Evolutionary conservation across 2,797 vertebrate genomes (phyloP).

Genomic region (Acanthurus leucopareius): DNA sequence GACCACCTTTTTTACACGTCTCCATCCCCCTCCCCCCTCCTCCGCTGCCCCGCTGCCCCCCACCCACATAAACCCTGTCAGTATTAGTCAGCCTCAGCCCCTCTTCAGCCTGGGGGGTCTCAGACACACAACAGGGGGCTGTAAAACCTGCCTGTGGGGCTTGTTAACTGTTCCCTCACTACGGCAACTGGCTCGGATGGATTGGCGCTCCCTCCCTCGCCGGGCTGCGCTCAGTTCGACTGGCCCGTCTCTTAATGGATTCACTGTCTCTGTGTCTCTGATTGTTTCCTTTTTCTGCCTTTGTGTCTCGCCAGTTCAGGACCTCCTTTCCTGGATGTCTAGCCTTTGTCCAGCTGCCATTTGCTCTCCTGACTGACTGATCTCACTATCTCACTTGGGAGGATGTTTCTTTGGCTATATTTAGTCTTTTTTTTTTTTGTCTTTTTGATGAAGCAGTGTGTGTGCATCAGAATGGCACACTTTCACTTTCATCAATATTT

Average conservation of each 20-base stretch:
- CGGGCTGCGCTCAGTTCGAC: conserved; percentile 48
- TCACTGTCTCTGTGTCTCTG: conserved; percentile 58
- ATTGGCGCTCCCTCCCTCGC: conserved; percentile 56
- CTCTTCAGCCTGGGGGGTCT: conserved; percentile 83
- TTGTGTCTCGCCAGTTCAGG: conserved; percentile 71
- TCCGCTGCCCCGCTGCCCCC: conserved; percentile 38
- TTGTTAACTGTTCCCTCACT: conserved; percentile 80
- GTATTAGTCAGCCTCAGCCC: conserved; percentile 77
- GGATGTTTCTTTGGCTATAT: conserved; percentile 7
- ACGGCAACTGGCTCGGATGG: conserved; percentile 78
- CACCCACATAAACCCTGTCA: conserved; percentile 80
- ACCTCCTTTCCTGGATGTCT: conserved; percentile 66
- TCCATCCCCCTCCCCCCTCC: conserved; percentile 51
- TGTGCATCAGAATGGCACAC: not conserved
- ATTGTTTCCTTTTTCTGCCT: conserved; percentile 69
- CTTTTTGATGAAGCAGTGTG: not conserved
- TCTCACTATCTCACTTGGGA: conserved; percentile 32
- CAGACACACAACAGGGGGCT: conserved; percentile 78
- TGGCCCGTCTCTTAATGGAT: conserved; percentile 69
- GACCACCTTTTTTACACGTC: conserved; percentile 75
- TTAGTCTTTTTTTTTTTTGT: not conserved
- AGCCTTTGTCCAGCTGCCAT: conserved; percentile 61
- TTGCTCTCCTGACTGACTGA: conserved; percentile 37
- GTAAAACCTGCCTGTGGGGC: conserved; percentile 80
- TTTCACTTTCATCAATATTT: conserved; percentile 3